Evolutionary conservation across 2,113 vertebrate genomes (phyloP).

Genomic region (Noctilio leporinus): DNA sequence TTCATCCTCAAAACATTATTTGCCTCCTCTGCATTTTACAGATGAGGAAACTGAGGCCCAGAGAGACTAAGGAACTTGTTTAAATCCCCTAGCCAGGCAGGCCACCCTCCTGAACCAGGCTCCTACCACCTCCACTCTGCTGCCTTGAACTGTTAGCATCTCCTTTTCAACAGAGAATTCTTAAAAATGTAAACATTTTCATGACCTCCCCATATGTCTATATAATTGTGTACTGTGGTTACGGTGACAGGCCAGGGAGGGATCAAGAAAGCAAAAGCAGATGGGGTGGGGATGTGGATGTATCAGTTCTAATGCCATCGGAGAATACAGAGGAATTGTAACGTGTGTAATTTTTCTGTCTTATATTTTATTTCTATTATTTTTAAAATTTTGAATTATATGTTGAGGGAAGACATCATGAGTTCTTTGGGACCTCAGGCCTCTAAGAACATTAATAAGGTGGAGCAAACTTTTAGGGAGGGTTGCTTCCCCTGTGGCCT

Average conservation of each 20-base stretch:
- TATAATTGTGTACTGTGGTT: neutral
- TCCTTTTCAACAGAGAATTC: neutral
- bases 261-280: neutral
- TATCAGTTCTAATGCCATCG: neutral
- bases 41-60: neutral
- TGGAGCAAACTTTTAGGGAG: neutral
- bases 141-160: neutral
- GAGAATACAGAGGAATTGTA: neutral
- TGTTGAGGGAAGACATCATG: neutral
- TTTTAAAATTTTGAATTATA: neutral
- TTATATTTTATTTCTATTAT: neutral
- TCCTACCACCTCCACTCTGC: neutral
- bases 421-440: neutral
- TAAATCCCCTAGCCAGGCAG: neutral
- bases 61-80: neutral
- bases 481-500: neutral
- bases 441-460: neutral
- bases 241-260: neutral
- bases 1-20: neutral
- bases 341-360: neutral
- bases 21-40: neutral
- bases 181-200: neutral
- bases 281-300: rapidly evolving
- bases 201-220: neutral
- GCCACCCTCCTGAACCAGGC: neutral